Evolutionary conservation across 2,113 vertebrate species (phyloP).

Genomic region (Eptesicus fuscus): DNA sequence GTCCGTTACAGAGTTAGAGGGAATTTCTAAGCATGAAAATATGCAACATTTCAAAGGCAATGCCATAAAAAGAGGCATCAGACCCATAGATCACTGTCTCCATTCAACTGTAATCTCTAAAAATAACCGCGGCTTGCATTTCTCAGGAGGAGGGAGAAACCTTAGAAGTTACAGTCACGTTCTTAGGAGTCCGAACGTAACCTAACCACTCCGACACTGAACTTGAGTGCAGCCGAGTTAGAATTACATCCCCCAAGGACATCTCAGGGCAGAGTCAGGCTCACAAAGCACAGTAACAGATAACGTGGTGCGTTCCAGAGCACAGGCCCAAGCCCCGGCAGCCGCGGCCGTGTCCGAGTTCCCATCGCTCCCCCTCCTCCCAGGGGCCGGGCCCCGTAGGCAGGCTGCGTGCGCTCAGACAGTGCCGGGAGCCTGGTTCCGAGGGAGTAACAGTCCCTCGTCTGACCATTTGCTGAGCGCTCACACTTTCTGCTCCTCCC

Average conservation of each 20-base stretch:
- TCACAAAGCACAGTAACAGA: background rate
- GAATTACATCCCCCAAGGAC: slow-evolving; percentile 42
- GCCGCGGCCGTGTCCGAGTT: background rate
- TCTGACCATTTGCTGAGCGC: slow-evolving; percentile 44
- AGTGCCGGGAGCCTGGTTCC: slow-evolving; percentile 17
- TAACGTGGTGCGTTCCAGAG: slow-evolving; percentile 5
- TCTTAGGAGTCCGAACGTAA: slow-evolving; percentile 41
- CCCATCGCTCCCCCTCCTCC: slow-evolving; percentile 9
- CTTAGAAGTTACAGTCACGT: background rate
- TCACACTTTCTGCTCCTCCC: background rate
- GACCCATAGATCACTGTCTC: slow-evolving; percentile 64
- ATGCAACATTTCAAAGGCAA: slow-evolving; percentile 52
- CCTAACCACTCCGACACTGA: slow-evolving; percentile 32
- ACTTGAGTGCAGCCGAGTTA: slow-evolving; percentile 44
- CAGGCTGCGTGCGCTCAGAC: slow-evolving; percentile 32
- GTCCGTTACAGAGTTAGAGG: background rate
- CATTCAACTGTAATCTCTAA: slow-evolving; percentile 55
- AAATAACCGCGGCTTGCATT: slow-evolving; percentile 58
- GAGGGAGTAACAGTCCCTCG: background rate
- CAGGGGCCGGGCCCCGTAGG: slow-evolving; percentile 22
- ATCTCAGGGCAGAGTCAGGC: background rate
- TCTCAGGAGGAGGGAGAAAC: slow-evolving; percentile 51
- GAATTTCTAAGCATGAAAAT: slow-evolving; percentile 63
- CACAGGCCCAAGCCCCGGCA: background rate
- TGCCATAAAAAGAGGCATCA: slow-evolving; percentile 60